Evolutionary conservation across 2,797 vertebrate species (phyloP), one percentile per base, ranked within the genome.

Genomic region (Limnodromus scolopaceus): DNA sequence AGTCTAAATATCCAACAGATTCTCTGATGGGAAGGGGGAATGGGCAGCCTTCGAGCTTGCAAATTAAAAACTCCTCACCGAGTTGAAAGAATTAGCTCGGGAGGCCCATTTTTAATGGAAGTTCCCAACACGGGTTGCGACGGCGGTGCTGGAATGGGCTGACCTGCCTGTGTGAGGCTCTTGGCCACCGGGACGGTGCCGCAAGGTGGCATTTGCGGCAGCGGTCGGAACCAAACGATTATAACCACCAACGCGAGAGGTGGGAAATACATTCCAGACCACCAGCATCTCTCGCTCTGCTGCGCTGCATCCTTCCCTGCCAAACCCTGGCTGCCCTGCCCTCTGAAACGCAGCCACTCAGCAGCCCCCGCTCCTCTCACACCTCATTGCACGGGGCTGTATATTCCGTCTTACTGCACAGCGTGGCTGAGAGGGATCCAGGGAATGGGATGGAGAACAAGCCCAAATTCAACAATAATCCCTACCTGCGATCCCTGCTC

Each of bases 291-390:
- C 74, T 11, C 14, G 9, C 39, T 18, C 54, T 17, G 32, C 45
- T 28, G 3, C 7, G 6, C 4, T 6, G 5, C 18, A 16, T 41
- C 30, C 4, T 27, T 63, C 69, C 41, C 63, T 69, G 60, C 49
- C 75, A 6, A 2, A 2, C 22, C 16, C 49, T 4, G 48, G 11
- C 36, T 16, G 53, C 58, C 18, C 25, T 34, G 2, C 45, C 23
- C 20, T 32, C 28, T 13, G 18, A 30, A n/a, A 49, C 2, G 43
- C 53, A 28, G 54, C 60, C 16, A 32, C 65, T 23, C 43, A 7
- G 64, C 25, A 24, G 39, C 3, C 27, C 1, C 1, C 3, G 0
- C 20, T 24, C 25, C 45, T 5, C 2, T 10, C 14, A 43, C 34
- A 2, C 61, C 13, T 10, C 24, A 4, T 17, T 7, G 61, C n/a